Percentiles rank a stretch among this genome's conserved stretches.
Evolutionary conservation across 2,888 invertebrate species (phyloP).

Genomic region (Troglohyphantes excavatus): DNA sequence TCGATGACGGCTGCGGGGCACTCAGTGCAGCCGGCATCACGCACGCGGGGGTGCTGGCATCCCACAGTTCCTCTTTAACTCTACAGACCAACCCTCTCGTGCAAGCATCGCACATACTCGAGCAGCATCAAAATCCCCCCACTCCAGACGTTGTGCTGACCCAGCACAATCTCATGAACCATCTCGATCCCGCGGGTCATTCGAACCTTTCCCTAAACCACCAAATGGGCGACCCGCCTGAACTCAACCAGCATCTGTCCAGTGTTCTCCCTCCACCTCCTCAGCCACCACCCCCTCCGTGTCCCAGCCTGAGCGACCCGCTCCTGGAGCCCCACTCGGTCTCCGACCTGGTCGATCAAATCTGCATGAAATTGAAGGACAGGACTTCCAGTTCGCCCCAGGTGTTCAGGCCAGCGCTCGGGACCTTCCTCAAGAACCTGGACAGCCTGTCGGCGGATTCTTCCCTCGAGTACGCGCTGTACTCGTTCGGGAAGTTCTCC

Average conservation of each 20-base stretch:
- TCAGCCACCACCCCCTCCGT: conserved; percentile 38
- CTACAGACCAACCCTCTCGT: conserved; percentile 19
- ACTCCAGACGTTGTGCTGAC: conserved; percentile 48
- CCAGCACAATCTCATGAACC: conserved; percentile 26
- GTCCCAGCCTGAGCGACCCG: background rate
- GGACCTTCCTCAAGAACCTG: conserved; percentile 70
- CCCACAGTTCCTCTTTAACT: conserved; percentile 1
- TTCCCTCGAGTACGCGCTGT: conserved; percentile 73
- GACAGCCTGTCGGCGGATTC: conserved; percentile 63
- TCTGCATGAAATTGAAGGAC: conserved; percentile 63
- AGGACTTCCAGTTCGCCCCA: conserved; percentile 49
- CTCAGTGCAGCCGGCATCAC: conserved; percentile 27
- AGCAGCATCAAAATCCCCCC: conserved; percentile 27
- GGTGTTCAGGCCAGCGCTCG: conserved; percentile 64
- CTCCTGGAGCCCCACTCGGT: conserved; percentile 15
- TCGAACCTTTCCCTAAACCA: conserved; percentile 6
- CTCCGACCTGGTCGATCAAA: conserved; percentile 43
- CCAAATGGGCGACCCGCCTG: conserved; percentile 2
- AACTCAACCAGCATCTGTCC: conserved; percentile 26
- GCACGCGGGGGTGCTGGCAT: conserved; percentile 26
- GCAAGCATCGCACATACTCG: conserved; percentile 25
- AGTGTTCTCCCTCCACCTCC: conserved; percentile 22
- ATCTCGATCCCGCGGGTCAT: conserved; percentile 24
- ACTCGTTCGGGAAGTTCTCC: conserved; percentile 75
- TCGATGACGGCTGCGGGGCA: conserved; percentile 56